Evolutionary conservation across 2,888 invertebrate species (phyloP).

Genomic region (Prosapia bicincta): DNA sequence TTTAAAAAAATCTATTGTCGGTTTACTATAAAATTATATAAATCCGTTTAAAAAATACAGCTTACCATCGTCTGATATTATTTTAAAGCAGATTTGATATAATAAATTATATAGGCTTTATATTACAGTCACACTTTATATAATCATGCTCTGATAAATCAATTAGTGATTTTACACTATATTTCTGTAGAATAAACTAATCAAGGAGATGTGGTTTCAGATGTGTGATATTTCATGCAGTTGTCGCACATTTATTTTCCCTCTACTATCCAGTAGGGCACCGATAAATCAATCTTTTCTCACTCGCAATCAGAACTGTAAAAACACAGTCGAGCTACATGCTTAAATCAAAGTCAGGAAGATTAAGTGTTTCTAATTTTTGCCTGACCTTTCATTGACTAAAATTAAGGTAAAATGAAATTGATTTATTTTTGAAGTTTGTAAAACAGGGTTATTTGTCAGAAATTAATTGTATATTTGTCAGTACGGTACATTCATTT

Average conservation of each 20-base stretch:
- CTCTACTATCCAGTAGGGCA: not conserved
- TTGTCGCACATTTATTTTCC: not conserved
- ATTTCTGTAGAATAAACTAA: no score
- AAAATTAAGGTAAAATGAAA: not conserved
- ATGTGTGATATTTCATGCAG: not conserved
- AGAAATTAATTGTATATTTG: not conserved
- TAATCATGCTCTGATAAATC: no score
- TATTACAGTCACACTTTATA: no score
- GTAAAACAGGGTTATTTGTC: not conserved
- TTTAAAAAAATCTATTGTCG: no score
- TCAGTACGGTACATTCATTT: not conserved
- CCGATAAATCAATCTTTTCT: not conserved
- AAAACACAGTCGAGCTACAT: not conserved
- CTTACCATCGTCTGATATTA: no score
- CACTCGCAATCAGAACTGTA: not conserved
- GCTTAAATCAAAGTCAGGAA: not conserved
- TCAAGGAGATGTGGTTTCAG: not conserved
- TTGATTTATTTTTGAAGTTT: not conserved
- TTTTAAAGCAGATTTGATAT: no score
- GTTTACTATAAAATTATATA: no score
- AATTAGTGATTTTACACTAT: no score
- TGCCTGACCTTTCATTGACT: not conserved
- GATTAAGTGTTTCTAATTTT: not conserved
- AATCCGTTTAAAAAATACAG: no score
- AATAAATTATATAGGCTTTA: no score